phyloP scores from a whole-genome alignment of 2,797 vertebrate species.

The Oceanodroma leucorhoa region DNA sequence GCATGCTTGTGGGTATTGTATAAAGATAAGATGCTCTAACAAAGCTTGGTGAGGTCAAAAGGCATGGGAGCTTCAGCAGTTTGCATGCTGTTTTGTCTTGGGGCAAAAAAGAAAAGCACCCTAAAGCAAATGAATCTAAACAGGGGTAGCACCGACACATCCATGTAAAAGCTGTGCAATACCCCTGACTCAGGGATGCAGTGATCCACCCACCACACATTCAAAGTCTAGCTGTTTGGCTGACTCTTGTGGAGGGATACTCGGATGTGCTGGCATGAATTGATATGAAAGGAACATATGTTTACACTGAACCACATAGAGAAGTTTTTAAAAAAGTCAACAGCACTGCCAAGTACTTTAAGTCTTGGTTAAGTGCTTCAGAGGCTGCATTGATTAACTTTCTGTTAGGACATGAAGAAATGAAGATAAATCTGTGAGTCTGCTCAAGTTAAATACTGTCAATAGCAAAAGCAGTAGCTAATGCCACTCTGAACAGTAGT shows the following conservation, averaged over 20 bases:
- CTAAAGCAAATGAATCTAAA: conserved; percentile 30
- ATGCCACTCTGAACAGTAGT: not conserved
- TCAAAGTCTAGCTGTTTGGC: not conserved
- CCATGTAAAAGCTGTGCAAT: not conserved
- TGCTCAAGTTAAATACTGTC: not conserved
- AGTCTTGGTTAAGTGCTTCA: not conserved
- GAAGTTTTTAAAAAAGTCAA: not conserved
- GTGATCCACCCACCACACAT: not conserved
- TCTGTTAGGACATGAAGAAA: not conserved
- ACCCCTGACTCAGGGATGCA: not conserved
- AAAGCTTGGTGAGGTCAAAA: conserved; percentile 64
- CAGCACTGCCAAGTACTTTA: not conserved
- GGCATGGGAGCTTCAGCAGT: conserved; percentile 65
- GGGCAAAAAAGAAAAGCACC: not conserved
- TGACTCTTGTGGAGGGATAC: not conserved
- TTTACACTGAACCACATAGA: not conserved
- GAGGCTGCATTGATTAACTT: not conserved
- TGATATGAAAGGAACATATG: not conserved
- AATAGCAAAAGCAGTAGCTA: not conserved
- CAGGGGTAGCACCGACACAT: not conserved
- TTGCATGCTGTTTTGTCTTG: conserved; percentile 24
- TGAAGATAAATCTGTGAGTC: not conserved
- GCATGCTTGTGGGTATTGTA: conserved; percentile 63
- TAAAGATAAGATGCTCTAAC: conserved; percentile 69
- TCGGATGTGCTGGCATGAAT: not conserved